Evolutionary conservation across 2,797 vertebrate genomes (phyloP).

Genomic region (Iguana delicatissima): DNA sequence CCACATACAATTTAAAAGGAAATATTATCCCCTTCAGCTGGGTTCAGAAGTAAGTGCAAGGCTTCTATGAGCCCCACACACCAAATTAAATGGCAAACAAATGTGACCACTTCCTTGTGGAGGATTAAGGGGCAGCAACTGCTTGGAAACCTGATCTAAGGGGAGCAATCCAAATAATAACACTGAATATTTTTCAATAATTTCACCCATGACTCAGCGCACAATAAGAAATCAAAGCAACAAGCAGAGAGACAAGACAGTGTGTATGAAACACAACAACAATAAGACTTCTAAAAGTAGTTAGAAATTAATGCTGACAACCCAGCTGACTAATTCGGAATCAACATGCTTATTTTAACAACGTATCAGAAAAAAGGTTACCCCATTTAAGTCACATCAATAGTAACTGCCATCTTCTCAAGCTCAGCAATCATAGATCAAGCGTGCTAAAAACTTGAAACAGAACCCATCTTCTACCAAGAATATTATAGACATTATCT

Average conservation of each 20-base stretch:
- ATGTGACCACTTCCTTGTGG: neutral
- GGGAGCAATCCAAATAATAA: neutral
- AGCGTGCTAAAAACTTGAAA: neutral
- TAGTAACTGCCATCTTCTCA: neutral
- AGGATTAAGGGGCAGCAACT: neutral
- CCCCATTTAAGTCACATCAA: neutral
- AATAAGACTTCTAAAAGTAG: slow-evolving; percentile 23
- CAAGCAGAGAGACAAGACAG: slow-evolving; percentile 16
- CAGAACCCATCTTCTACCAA: neutral
- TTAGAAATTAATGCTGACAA: slow-evolving; percentile 24
- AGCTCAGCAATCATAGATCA: neutral
- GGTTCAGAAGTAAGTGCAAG: neutral
- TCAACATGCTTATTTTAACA: neutral
- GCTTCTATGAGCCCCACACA: neutral
- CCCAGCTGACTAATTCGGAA: neutral
- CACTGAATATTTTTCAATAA: slow-evolving; percentile 6
- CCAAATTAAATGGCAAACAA: neutral
- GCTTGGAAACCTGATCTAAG: neutral
- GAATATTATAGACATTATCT: neutral
- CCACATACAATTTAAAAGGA: neutral
- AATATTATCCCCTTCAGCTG: neutral
- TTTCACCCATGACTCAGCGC: neutral
- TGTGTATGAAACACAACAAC: slow-evolving; percentile 15
- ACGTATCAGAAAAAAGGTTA: neutral
- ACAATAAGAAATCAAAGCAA: slow-evolving; percentile 42